Percentiles rank a stretch among this genome's conserved stretches.
phyloP scores from a whole-genome alignment of 1,140 invertebrate genomes.

The Diachasma alloeum region DNA sequence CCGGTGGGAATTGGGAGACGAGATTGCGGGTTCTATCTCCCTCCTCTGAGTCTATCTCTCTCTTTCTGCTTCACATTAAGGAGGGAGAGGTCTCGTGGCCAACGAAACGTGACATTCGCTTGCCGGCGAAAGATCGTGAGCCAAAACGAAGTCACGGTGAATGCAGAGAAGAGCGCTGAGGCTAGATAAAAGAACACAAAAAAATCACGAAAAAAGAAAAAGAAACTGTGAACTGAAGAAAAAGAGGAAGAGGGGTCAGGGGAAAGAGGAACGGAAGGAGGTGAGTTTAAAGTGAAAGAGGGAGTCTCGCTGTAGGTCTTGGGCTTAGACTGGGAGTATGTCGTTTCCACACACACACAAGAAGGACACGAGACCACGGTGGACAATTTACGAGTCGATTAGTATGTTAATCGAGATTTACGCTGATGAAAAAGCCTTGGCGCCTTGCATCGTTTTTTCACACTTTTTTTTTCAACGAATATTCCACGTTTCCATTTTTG shows the following conservation, averaged over 20 bases:
- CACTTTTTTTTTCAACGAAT: background rate
- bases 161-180: conserved; percentile 9
- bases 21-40: background rate
- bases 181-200: background rate
- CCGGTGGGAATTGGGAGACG: conserved; percentile 3
- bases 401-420: conserved; percentile 52
- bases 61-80: background rate
- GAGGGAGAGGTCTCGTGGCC: background rate
- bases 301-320: conserved; percentile 17
- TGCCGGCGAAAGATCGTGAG: conserved; percentile 13
- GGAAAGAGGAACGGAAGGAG: background rate
- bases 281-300: conserved; percentile 3
- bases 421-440: conserved; percentile 36
- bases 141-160: conserved; percentile 28
- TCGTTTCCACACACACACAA: conserved; percentile 1
- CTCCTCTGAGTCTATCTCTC: background rate
- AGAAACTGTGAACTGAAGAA: background rate
- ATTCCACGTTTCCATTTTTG: background rate
- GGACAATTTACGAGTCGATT: conserved; percentile 48
- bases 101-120: conserved; percentile 30
- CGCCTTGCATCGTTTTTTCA: conserved; percentile 27
- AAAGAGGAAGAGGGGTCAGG: background rate
- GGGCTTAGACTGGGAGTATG: conserved; percentile 13
- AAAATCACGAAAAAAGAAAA: background rate
- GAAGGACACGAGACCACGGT: conserved; percentile 5